Base-by-base conservation (phyloP, 1,140 invertebrate genomes). In the Aplysia californica region DNA sequence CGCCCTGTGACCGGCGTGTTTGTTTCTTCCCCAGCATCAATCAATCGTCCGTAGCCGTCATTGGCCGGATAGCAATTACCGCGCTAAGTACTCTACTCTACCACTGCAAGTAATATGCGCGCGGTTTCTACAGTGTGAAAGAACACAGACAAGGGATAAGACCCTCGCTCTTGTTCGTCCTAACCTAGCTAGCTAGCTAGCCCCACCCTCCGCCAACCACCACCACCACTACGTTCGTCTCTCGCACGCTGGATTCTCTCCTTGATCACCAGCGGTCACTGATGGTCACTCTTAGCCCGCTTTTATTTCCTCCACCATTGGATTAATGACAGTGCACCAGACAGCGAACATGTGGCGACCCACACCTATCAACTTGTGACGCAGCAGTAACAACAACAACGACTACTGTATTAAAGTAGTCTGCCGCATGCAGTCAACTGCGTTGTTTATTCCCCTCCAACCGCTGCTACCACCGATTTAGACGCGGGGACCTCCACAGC, bases 61-160 rank as follows among this genome's bases (percentile, higher is more conserved):
- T 61, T 73, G 70, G 70, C 38, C 39, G 55, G 33, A 3, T 73
- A 21, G 70, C 70, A 73, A 61, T 73, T 73, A 73, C 70, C 36
- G 29, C 56, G 56, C 36, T 61, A 73, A 56, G 41, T 70, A 70
- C 41, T 56, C n/a, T n/a, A n/a, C n/a, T 50, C 50, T 56, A 23
- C 41, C 68, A 20, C 18, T 15, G 38, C 39, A 35, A 41, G 66
- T 29, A 1, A 44, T 44, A 41, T n/a, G 6, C 29, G 29, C 23
- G 58, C 66, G 15, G 38, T 41, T 68, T 68, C 29, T 68, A 44
- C 23, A 36, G 21, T 44, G 38, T 36, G 38, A 1, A 10, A 39
- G 35, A 18, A n/a, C 38, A 35, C 39, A 65, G 61, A 15, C 59
- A 29, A 64, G 2, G 3, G 66, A 21, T 68, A 44, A 5, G 50